Base-by-base conservation (phyloP, 1,140 invertebrate species). In the Zaprionus gabonicus region DNA sequence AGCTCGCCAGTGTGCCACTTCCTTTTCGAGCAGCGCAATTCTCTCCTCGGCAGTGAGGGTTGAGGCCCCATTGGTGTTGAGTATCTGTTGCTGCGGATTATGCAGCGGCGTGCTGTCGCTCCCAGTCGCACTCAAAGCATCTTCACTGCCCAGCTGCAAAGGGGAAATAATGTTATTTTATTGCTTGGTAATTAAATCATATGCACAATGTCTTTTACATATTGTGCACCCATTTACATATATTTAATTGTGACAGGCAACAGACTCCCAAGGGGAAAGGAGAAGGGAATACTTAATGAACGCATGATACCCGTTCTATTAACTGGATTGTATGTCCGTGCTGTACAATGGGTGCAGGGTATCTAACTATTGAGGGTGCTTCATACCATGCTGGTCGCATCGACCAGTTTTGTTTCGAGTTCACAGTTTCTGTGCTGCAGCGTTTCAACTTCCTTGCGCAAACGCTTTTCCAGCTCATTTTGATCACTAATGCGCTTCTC, bases 131-230 rank as follows among this genome's bases (percentile, higher is more conserved):
- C 94, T 94, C 3, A 95, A 81, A 5, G 94, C 94, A 83, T 95
- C 94, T 80, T 95, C 94, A 87, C 94, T 95, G 51, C 94, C 95
- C 71, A 94, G 83, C 94, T 95, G 78, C 9, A 93, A 86, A 66
- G 20, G 46, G 46, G 46, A 5, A 51, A 51, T 17, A 9, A 13
- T 46, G 15, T n/a, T 25, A 51, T 10, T 13, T 13, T 13, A 20
- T 25, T 51, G 20, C 1, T 23, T 25, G 10, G 10, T 17, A 17
- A 46, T 46, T 46, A 10, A 46, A 46, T 46, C 7, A 17, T 17
- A 46, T 46, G n/a, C n/a, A 20, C 9, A 7, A 38, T 15, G 10
- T 2, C 41, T 17, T 46, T 46, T 10, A 17, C 7, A 46, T 46
- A 17, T 10, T 15, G n/a, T 17, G 41, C n/a, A 46, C 41, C n/a